These are phyloP conservation scores for Tridacna gigas DNA, from an alignment of 2,888 invertebrate species.

Conservation along the genomic window DNA sequence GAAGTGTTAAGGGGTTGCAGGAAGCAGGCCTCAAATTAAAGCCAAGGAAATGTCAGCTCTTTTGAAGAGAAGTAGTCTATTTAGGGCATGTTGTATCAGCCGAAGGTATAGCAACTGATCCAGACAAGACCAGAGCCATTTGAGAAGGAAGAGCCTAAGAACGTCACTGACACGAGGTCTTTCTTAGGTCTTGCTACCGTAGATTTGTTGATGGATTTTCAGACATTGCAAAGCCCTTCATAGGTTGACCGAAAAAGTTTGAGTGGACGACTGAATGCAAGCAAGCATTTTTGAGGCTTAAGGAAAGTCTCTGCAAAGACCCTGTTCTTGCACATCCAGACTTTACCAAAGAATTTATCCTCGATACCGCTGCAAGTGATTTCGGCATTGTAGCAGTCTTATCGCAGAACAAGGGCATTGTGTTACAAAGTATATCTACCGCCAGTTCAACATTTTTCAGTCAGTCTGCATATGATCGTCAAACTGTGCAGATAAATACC, in stretches of 20 bases:
- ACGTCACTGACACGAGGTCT: conserved; percentile 33
- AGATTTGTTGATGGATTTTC: conserved; percentile 28
- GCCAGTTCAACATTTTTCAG: too few species aligned
- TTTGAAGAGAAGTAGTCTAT: conserved; percentile 31
- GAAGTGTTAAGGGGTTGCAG: conserved; percentile 20
- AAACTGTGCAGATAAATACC: too few species aligned
- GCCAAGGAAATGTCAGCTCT: conserved; percentile 43
- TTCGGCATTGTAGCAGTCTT: conserved; percentile 36
- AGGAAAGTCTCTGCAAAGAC: conserved; percentile 7
- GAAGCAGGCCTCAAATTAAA: conserved; percentile 21
- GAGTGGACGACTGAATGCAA: conserved; percentile 25
- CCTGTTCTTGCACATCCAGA: conserved; percentile 36
- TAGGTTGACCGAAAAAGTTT: conserved; percentile 29
- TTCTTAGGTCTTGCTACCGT: conserved; percentile 46
- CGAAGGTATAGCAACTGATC: conserved; percentile 33
- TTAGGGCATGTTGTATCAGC: conserved; percentile 38
- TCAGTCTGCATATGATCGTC: too few species aligned
- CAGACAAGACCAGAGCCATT: conserved; percentile 22
- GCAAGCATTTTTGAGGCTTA: conserved; percentile 17
- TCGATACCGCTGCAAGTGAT: conserved; percentile 45
- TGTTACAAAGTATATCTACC: too few species aligned
- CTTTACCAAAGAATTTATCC: conserved; percentile 27
- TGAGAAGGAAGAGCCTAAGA: conserved; percentile 3
- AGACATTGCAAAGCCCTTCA: conserved; percentile 40
- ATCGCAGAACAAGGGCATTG: too few species aligned